Evolutionary conservation across 2,113 vertebrate species (phyloP).

Genomic region (Hiodon alosoides): DNA sequence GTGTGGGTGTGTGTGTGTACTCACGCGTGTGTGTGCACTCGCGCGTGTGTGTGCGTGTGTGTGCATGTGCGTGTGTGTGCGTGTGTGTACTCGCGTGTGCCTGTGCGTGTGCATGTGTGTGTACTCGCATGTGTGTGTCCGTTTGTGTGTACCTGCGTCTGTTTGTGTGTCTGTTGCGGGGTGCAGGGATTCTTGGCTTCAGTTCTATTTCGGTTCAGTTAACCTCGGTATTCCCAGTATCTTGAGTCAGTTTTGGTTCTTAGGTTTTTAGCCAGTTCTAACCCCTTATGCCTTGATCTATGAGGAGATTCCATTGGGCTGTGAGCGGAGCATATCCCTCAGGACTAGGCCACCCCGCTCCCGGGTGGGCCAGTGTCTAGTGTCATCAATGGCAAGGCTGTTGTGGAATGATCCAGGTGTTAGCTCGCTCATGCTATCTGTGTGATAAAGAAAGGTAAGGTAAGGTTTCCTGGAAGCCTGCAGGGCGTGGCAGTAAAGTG

Average conservation of each 20-base stretch:
- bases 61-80: no score
- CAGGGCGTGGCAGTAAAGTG: background rate
- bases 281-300: background rate
- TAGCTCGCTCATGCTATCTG: background rate
- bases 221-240: background rate
- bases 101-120: background rate
- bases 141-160: background rate
- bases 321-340: background rate
- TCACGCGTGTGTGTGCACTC: no score
- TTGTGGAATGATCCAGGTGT: no score
- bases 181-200: background rate
- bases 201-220: background rate
- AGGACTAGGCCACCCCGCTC: background rate
- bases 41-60: no score
- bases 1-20: no score
- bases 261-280: background rate
- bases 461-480: background rate
- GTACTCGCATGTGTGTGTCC: background rate
- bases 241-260: constrained; percentile 7
- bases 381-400: no score
- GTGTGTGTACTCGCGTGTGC: no score
- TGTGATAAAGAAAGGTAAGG: constrained; percentile 20
- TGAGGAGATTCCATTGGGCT: constrained; percentile 3
- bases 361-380: no score
- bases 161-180: background rate